Evolutionary conservation across 2,888 invertebrate species (phyloP), one percentile per base, ranked within the genome.

Genomic region (Amphipoea lucens): DNA sequence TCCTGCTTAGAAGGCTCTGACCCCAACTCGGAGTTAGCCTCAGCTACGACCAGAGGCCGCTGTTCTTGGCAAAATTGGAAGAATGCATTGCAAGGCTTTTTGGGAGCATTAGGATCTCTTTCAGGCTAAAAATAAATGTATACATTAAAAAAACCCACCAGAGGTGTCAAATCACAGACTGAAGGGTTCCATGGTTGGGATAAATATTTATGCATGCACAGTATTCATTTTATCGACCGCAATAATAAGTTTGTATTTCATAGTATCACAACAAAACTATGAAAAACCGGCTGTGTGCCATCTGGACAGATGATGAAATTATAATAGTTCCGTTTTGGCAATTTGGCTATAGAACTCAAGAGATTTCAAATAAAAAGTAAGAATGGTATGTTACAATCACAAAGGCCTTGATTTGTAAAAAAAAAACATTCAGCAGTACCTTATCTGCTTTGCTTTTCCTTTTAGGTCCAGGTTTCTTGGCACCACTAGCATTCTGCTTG

Each of bases 61-160:
- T 98, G 98, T 90, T 98, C 98, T 95, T 98, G 98, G 88, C 98
- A 98, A 94, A 98, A 98, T 94, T 98, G 98, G 91, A 98, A 98
- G 94, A 98, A 98, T 71, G 98, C 98, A 97, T 98, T 98, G 76
- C 98, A 98, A 2, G 98, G 98, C 87, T 98, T 97, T 92, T 98
- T 98, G 0, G 98, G 98, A 71, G 98, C 98, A 94, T 98, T 98
- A 0, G 98, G 98, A 95, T 98, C 98, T 90, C 93, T 94, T 91
- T 97, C 96, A 78, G 96, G 95, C 96, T 96, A 89, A 51, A 94
- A 94, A 73, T 45, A 45, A 67, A 42, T 36, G 76, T 20, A 68
- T 11, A 62, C 0, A 51, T 69, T n/a, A n/a, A n/a, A 70, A 62
- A 70, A n/a, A 17, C 3, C 11, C 6, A 3, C 40, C 17, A 17